These are phyloP conservation scores for Rotaria socialis DNA, from an alignment of 2,888 invertebrate species.

Conservation along the genomic window DNA sequence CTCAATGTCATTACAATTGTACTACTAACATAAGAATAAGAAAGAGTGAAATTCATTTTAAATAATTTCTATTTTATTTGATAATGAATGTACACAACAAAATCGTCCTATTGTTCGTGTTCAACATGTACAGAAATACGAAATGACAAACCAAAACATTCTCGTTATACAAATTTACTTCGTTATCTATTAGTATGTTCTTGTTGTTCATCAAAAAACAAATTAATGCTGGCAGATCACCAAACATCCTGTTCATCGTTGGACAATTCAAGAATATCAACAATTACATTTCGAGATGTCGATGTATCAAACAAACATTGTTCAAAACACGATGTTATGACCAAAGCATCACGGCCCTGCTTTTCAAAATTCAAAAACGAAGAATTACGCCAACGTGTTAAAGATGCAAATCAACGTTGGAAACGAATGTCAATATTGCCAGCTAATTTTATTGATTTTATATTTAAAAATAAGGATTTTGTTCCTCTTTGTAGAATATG, in stretches of 20 bases:
- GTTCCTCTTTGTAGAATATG: conserved; percentile 2
- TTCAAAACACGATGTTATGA: background rate
- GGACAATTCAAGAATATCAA: background rate
- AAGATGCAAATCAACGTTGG: conserved; percentile 25
- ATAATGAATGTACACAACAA: conserved; percentile 4
- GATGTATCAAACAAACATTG: conserved; percentile 29
- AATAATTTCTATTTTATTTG: background rate
- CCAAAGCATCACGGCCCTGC: background rate
- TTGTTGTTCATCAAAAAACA: background rate
- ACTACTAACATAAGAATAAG: background rate
- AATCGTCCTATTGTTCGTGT: conserved; percentile 7
- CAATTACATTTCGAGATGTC: conserved; percentile 10
- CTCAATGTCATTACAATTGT: background rate
- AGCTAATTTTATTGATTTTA: conserved; percentile 6
- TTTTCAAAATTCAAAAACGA: background rate
- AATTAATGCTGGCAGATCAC: background rate
- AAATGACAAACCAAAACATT: background rate
- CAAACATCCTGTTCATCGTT: background rate
- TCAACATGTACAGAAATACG: conserved; percentile 31
- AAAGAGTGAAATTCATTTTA: background rate
- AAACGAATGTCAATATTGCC: background rate
- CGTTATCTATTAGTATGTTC: background rate
- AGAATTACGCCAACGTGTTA: conserved; percentile 3
- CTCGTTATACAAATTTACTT: background rate
- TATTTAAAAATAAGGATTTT: background rate